Evolutionary conservation across 2,113 vertebrate genomes (phyloP).

Genomic region (Tachysurus vachellii): DNA sequence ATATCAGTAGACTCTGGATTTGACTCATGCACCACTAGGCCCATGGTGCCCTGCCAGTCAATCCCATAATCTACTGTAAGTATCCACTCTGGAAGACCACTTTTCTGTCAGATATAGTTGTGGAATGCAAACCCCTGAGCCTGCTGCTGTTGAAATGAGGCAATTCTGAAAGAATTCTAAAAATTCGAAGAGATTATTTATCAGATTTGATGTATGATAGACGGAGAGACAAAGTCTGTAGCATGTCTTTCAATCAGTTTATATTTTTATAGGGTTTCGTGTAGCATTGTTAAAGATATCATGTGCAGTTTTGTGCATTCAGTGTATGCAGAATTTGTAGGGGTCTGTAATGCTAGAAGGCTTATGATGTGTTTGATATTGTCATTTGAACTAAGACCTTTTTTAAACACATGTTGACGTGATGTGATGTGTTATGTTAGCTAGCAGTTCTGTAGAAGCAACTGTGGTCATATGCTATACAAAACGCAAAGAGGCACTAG

Average conservation of each 20-base stretch:
- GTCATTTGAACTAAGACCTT: not conserved
- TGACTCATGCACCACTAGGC: not conserved
- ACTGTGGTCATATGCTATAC: not conserved
- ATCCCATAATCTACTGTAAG: not conserved
- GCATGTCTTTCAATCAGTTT: not conserved
- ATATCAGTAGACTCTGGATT: not conserved
- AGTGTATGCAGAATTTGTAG: not conserved
- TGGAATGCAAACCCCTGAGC: not conserved
- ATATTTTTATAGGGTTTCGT: not conserved
- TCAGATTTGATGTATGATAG: not conserved
- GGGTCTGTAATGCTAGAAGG: not conserved
- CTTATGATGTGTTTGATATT: not conserved
- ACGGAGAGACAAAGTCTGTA: not conserved
- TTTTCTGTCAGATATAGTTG: not conserved
- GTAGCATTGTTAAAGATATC: not conserved
- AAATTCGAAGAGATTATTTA: not conserved
- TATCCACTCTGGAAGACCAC: not conserved
- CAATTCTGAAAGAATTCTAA: not conserved
- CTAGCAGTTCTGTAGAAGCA: not conserved
- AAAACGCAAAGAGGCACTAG: not conserved
- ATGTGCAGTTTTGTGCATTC: not conserved
- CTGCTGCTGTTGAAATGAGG: not conserved
- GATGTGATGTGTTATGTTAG: not conserved
- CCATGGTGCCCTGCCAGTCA: conserved; percentile 27
- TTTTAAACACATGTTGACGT: too few relatives aligned